Percentiles rank a stretch among this genome's conserved stretches.
These are phyloP conservation scores for Danionella cerebrum DNA, from an alignment of 2,113 vertebrate genomes.

Conservation along the genomic window DNA sequence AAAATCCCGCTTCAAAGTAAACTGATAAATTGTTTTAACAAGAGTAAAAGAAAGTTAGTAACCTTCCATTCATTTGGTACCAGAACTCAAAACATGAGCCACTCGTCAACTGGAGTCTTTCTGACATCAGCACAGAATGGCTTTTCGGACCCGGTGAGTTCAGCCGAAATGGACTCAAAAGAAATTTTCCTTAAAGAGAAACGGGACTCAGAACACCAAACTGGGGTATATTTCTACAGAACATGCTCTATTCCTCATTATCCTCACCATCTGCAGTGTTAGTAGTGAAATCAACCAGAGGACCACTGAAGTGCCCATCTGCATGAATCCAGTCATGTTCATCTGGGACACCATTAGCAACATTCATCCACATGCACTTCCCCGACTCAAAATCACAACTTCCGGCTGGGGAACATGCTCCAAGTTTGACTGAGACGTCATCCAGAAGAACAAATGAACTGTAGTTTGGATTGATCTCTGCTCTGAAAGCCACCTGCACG, in stretches of 20 bases:
- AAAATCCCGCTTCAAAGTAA: background rate
- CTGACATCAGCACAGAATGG: slow-evolving; percentile 49
- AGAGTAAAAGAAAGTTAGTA: background rate
- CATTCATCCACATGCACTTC: slow-evolving; percentile 56
- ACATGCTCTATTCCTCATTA: too few relatives aligned
- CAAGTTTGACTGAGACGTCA: slow-evolving; percentile 53
- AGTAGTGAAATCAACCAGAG: slow-evolving; percentile 54
- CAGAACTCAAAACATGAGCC: slow-evolving; percentile 57
- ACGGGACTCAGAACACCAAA: background rate
- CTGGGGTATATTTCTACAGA: background rate
- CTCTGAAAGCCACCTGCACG: slow-evolving; percentile 55
- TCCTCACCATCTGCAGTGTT: slow-evolving; percentile 51
- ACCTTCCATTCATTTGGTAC: slow-evolving; percentile 60
- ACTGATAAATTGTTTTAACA: background rate
- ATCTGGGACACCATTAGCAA: slow-evolving; percentile 18
- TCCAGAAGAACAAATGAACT: slow-evolving; percentile 51
- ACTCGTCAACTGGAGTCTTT: slow-evolving; percentile 47
- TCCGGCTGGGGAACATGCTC: slow-evolving; percentile 49
- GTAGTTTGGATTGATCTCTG: slow-evolving; percentile 17
- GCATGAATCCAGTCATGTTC: slow-evolving; percentile 56
- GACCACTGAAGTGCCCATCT: slow-evolving; percentile 45
- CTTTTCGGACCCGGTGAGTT: slow-evolving; percentile 15
- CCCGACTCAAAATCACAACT: slow-evolving; percentile 68
- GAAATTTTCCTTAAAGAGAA: slow-evolving; percentile 50
- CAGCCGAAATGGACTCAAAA: slow-evolving; percentile 51